phyloP scores from a whole-genome alignment of 2,113 vertebrate genomes.

The Setophaga coronata region DNA sequence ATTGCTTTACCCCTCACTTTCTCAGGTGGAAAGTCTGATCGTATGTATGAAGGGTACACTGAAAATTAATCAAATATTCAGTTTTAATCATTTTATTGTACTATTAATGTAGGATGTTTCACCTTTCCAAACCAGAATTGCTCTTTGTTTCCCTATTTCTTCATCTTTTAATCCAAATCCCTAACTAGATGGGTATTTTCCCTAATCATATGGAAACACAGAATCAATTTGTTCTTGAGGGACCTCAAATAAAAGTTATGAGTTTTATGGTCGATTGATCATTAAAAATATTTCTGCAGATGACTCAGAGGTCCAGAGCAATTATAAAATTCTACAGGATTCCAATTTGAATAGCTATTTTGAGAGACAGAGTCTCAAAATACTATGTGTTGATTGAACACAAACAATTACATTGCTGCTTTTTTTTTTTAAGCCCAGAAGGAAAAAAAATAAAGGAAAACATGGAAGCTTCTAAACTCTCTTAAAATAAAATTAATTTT shows the following conservation, averaged over 20 bases:
- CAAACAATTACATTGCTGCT: neutral
- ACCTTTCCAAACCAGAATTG: neutral
- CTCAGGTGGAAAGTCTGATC: neutral
- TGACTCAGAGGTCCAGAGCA: constrained; percentile 45
- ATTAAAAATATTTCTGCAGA: constrained; percentile 60
- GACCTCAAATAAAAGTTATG: constrained; percentile 44
- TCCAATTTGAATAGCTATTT: neutral
- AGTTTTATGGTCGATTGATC: constrained; percentile 47
- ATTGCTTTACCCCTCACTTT: neutral
- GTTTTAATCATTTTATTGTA: neutral
- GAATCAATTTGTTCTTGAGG: constrained; percentile 55
- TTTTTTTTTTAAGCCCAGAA: neutral
- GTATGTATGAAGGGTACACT: neutral
- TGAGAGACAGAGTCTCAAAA: neutral
- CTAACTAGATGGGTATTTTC: neutral
- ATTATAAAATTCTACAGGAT: constrained; percentile 25
- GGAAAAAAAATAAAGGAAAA: neutral
- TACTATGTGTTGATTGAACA: neutral
- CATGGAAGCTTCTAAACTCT: neutral
- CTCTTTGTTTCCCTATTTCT: neutral
- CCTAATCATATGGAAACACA: constrained; percentile 54
- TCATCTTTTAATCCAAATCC: constrained; percentile 3
- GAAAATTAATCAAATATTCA: neutral
- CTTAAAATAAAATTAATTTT: neutral
- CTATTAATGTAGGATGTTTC: neutral